Percentiles rank a stretch among this genome's conserved stretches.
These are phyloP conservation scores for Mimumesa dahlbomi DNA, from an alignment of 2,888 invertebrate genomes.

Conservation along the genomic window DNA sequence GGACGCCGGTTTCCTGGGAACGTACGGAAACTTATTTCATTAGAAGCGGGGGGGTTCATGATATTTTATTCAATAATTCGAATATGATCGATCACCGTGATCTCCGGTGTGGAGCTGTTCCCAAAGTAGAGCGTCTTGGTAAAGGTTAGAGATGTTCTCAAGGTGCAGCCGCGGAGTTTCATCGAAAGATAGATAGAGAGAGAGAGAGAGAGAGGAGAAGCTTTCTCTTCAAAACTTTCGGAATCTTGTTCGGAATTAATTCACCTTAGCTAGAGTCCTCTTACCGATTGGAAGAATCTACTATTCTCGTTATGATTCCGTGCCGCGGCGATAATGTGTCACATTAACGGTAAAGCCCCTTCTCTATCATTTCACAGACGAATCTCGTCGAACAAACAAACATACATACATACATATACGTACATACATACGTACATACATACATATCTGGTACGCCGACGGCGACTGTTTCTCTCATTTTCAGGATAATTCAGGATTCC, in stretches of 20 bases:
- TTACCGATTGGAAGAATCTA: constrained; percentile 48
- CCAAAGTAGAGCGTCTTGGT: constrained; percentile 21
- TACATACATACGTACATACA: too few species aligned
- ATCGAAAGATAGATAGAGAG: too few species aligned
- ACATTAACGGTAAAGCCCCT: not conserved
- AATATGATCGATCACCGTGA: constrained; percentile 31
- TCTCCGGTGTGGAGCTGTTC: constrained; percentile 2
- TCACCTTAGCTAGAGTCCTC: constrained; percentile 5
- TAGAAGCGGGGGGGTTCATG: constrained; percentile 30
- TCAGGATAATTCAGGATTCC: constrained; percentile 28
- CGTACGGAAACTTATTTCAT: constrained; percentile 50
- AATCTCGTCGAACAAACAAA: too few species aligned
- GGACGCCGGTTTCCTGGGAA: too few species aligned
- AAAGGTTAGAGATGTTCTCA: constrained; percentile 5
- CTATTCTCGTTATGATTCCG: constrained; percentile 15
- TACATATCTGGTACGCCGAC: not conserved
- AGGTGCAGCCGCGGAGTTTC: constrained; percentile 13
- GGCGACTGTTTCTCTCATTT: not conserved
- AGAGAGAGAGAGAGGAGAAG: too few species aligned
- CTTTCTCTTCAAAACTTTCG: constrained; percentile 46
- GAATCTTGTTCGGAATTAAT: constrained; percentile 55
- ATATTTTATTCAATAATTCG: constrained; percentile 52
- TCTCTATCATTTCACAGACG: too few species aligned
- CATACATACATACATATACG: too few species aligned
- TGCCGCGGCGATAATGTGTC: not conserved